phyloP scores from a whole-genome alignment of 2,888 invertebrate genomes.

The Sarcophaga rosellei region DNA sequence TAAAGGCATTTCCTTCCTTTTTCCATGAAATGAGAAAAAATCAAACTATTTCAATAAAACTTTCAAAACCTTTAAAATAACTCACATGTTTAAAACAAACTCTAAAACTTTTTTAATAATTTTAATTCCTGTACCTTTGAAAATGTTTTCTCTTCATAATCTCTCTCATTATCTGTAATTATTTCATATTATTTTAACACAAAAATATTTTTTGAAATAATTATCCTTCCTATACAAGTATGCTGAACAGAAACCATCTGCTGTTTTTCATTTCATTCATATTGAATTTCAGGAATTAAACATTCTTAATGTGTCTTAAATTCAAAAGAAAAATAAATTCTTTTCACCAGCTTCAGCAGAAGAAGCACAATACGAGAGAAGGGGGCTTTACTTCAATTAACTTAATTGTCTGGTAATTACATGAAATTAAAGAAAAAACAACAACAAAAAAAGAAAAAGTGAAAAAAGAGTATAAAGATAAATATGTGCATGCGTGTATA shows the following conservation, averaged over 20 bases:
- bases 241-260: background rate
- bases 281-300: background rate
- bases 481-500: conserved; percentile 6
- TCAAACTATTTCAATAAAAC: no score
- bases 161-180: background rate
- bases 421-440: conserved; percentile 35
- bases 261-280: background rate
- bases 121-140: background rate
- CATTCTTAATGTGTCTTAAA: no score
- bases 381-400: conserved; percentile 75
- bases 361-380: background rate
- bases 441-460: background rate
- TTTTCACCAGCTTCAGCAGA: background rate
- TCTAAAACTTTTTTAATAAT: background rate
- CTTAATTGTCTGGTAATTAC: conserved; percentile 81
- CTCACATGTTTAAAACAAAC: no score
- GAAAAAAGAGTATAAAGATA: background rate
- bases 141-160: background rate
- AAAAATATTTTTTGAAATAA: background rate
- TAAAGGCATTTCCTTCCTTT: background rate
- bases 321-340: background rate
- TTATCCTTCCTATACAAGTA: background rate
- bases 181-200: background rate
- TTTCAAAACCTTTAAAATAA: background rate
- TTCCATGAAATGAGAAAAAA: no score